A percentile compares a stretch with the other conserved stretches of the same genome.
Evolutionary conservation across 2,113 vertebrate genomes (phyloP).

Genomic region (Malurus melanocephalus): DNA sequence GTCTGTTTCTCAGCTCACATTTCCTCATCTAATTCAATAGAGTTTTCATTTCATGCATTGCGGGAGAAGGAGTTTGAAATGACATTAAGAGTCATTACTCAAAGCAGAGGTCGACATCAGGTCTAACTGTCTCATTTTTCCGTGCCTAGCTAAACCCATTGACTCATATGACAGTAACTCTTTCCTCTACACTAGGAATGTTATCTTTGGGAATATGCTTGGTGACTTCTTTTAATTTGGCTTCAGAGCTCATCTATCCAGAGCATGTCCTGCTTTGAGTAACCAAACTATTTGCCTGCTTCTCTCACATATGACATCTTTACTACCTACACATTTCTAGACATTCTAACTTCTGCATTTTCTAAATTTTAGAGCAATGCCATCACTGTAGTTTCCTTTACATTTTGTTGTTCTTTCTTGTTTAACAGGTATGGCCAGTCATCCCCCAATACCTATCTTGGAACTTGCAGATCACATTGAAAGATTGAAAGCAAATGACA

Average conservation of each 20-base stretch:
- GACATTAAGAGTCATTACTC: constrained; percentile 82
- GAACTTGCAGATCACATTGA: constrained; percentile 96
- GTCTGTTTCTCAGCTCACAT: constrained; percentile 69
- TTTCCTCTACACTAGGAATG: constrained; percentile 82
- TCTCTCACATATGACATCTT: constrained; percentile 77
- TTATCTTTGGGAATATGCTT: constrained; percentile 80
- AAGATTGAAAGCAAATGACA: constrained; percentile 96
- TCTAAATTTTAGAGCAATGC: constrained; percentile 37
- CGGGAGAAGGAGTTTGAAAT: constrained; percentile 85
- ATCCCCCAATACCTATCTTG: constrained; percentile 94
- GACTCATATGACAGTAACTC: constrained; percentile 77
- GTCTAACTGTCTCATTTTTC: constrained; percentile 74
- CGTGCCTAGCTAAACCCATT: constrained; percentile 77
- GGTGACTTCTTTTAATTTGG: constrained; percentile 86
- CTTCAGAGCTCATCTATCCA: constrained; percentile 82
- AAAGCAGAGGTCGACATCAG: constrained; percentile 82
- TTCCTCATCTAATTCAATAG: constrained; percentile 79
- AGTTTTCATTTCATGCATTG: constrained; percentile 82
- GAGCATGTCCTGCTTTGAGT: constrained; percentile 96
- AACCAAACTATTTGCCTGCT: constrained; percentile 87
- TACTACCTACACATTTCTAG: constrained; percentile 78
- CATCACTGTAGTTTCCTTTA: constrained; percentile 20
- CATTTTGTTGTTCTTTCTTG: constrained; percentile 47
- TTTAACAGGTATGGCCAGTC: constrained; percentile 93
- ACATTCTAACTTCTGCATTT: constrained; percentile 73